A percentile compares a stretch with the other conserved stretches of the same genome.
Evolutionary conservation across 2,113 vertebrate species (phyloP).

Genomic region (Centrocercus urophasianus): DNA sequence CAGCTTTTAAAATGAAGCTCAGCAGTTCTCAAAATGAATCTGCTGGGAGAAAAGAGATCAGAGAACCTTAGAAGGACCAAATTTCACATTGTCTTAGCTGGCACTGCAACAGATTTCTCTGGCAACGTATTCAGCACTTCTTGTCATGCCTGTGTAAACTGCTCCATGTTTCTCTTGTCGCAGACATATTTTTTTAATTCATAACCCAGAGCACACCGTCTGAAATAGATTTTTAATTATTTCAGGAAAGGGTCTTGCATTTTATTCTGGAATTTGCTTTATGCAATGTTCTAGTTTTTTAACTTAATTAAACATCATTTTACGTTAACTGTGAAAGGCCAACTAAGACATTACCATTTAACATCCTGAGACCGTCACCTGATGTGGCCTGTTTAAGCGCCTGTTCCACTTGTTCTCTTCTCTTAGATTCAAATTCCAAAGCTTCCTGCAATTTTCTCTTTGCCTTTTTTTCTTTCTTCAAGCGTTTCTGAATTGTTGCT

Average conservation of each 20-base stretch:
- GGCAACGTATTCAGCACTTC: constrained; percentile 60
- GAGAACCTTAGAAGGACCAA: constrained; percentile 53
- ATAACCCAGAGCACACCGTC: constrained; percentile 21
- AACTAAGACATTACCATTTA: constrained; percentile 81
- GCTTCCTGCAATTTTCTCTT: constrained; percentile 95
- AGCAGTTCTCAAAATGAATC: constrained; percentile 57
- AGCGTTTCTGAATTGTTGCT: constrained; percentile 91
- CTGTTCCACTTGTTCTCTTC: constrained; percentile 89
- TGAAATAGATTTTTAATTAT: constrained; percentile 61
- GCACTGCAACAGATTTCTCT: constrained; percentile 62
- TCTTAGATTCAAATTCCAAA: constrained; percentile 89
- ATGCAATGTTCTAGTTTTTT: background rate
- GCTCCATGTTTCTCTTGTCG: constrained; percentile 36
- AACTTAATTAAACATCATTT: constrained; percentile 19
- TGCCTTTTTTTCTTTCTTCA: constrained; percentile 93
- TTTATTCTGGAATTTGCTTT: constrained; percentile 36
- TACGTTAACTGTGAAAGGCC: constrained; percentile 46
- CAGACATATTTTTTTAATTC: constrained; percentile 55
- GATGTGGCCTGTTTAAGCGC: constrained; percentile 85
- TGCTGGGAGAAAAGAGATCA: constrained; percentile 63
- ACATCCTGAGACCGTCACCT: constrained; percentile 84
- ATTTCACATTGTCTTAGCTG: constrained; percentile 71
- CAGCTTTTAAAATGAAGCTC: constrained; percentile 29
- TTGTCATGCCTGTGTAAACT: constrained; percentile 40
- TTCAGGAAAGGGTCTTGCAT: background rate